Evolutionary conservation across 2,797 vertebrate species (phyloP).

Genomic region (Masticophis lateralis): DNA sequence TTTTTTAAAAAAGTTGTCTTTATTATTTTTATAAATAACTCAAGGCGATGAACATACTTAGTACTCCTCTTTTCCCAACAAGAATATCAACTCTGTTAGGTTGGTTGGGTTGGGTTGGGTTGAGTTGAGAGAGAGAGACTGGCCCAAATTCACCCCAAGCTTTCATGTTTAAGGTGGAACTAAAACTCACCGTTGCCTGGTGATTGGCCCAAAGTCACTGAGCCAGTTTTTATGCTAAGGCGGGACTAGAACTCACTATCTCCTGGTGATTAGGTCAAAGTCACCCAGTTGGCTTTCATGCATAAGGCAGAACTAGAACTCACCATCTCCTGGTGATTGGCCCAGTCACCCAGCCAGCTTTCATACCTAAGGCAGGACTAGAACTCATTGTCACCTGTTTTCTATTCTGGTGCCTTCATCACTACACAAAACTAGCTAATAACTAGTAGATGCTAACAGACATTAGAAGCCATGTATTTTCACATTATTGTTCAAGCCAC

Average conservation of each 20-base stretch:
- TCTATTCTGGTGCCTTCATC: not conserved
- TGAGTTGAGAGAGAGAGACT: not conserved
- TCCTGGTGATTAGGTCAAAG: too few relatives aligned
- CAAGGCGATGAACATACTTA: not conserved
- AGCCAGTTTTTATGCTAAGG: not conserved
- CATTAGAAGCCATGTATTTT: constrained; percentile 43
- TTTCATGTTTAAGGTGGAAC: not conserved
- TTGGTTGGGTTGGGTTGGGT: not conserved
- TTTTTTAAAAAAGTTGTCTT: not conserved
- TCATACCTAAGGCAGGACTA: too few relatives aligned
- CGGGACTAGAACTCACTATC: too few relatives aligned
- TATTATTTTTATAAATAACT: not conserved
- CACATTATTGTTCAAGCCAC: constrained; percentile 30
- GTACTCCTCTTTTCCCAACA: not conserved
- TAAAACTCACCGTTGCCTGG: not conserved
- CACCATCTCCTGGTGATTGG: too few relatives aligned
- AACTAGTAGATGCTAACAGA: constrained; percentile 30
- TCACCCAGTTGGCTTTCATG: too few relatives aligned
- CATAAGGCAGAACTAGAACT: too few relatives aligned
- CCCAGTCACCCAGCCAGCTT: too few relatives aligned
- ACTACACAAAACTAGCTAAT: not conserved
- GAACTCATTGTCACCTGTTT: too few relatives aligned
- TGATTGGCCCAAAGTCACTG: not conserved
- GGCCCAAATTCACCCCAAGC: not conserved
- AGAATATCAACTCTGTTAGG: not conserved